Conservation (phyloP, 2,113 vertebrate genomes). For the Muscicapa adusta region DNA sequence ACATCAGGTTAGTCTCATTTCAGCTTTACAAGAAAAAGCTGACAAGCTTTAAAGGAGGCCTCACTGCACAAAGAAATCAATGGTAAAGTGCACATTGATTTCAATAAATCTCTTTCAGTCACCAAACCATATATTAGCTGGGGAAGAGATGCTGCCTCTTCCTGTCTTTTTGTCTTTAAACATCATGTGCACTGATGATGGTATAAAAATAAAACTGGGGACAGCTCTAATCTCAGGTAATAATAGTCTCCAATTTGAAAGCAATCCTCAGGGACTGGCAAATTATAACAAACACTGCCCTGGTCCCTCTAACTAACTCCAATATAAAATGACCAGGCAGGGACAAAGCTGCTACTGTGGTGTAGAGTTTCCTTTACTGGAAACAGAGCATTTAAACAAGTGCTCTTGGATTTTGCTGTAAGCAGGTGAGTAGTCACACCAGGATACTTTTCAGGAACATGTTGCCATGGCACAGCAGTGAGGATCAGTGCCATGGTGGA, state of each 20-base stretch:
- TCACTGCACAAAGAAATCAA: constrained; percentile 11
- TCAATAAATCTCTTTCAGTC: not conserved
- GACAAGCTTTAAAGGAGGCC: constrained; percentile 1
- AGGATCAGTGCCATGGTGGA: not conserved
- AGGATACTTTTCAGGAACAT: not conserved
- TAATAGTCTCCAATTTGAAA: not conserved
- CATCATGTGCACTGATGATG: not conserved
- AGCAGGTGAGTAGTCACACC: not conserved
- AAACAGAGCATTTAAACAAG: not conserved
- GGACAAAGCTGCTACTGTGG: not conserved
- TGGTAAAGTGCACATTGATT: constrained; percentile 5
- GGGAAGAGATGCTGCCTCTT: not conserved
- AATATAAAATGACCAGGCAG: not conserved
- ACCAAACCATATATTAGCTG: not conserved
- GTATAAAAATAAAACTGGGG: not conserved
- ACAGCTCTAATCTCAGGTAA: not conserved
- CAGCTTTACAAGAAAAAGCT: constrained; percentile 2
- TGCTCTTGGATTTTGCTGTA: not conserved
- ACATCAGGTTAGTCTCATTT: constrained; percentile 13
- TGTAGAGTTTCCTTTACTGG: not conserved
- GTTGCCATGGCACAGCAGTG: not conserved
- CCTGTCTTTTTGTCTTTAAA: not conserved
- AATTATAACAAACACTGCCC: not conserved
- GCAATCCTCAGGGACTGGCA: not conserved
- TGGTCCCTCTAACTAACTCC: not conserved